phyloP scores from a whole-genome alignment of 2,113 vertebrate species.

The Burhinus oedicnemus region DNA sequence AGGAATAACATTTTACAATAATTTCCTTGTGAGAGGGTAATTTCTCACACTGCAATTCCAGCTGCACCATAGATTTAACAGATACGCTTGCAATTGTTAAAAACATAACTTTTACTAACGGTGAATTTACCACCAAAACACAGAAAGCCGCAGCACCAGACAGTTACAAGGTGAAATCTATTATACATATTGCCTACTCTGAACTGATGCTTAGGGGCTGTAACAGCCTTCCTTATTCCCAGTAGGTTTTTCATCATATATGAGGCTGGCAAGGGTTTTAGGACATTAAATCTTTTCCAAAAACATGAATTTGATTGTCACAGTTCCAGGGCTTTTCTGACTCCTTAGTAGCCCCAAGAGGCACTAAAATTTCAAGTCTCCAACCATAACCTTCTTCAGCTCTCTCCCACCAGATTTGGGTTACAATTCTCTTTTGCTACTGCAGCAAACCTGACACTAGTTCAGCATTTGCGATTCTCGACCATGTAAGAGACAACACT shows the following conservation, averaged over 20 bases:
- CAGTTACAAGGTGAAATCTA: background rate
- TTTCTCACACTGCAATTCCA: background rate
- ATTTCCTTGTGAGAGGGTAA: background rate
- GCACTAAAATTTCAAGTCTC: background rate
- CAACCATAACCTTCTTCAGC: background rate
- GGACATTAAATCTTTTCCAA: background rate
- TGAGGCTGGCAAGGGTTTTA: accelerated
- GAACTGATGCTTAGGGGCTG: background rate
- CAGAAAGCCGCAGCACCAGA: background rate
- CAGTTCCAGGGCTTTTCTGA: background rate
- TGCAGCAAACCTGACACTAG: background rate
- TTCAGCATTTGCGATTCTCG: background rate
- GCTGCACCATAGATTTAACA: background rate
- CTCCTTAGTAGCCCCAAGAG: background rate
- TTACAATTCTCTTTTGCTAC: background rate
- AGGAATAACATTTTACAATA: background rate
- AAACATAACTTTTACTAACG: background rate
- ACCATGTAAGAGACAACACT: background rate
- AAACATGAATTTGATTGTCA: background rate
- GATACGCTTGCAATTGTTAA: background rate
- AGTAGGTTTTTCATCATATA: background rate
- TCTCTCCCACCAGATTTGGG: background rate
- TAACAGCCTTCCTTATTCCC: background rate
- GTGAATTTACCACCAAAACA: background rate
- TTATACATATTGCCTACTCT: background rate